These are phyloP conservation scores for Lamellibrachia satsuma DNA, from an alignment of 2,888 invertebrate genomes.

Conservation along the genomic window DNA sequence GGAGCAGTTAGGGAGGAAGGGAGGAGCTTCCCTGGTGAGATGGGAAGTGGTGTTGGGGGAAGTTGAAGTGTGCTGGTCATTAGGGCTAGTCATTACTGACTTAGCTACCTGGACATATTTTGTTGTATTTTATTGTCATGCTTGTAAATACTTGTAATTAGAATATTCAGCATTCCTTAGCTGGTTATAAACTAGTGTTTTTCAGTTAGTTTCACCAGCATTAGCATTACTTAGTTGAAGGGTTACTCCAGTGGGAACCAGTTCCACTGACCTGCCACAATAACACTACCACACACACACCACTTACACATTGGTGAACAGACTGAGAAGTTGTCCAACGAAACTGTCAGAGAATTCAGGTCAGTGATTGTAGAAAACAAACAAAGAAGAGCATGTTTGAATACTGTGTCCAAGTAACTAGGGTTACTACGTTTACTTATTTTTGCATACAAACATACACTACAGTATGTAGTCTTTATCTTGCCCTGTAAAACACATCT, in stretches of 20 bases:
- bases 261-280: not conserved
- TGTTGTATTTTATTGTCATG: not conserved
- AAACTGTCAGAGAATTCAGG: constrained; percentile 2
- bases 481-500: not conserved
- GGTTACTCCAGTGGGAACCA: not conserved
- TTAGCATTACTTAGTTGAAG: not conserved
- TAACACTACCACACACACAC: not conserved
- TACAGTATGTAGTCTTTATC: not conserved
- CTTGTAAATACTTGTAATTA: constrained; percentile 5
- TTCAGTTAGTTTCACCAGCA: not conserved
- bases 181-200: not conserved
- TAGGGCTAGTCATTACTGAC: not conserved
- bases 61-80: not conserved
- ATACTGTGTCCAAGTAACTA: not conserved
- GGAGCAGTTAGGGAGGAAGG: not conserved
- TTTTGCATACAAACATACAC: not conserved
- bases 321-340: not conserved
- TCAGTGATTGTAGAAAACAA: not conserved
- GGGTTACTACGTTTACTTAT: not conserved
- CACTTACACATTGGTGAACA: not conserved
- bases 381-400: not conserved
- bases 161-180: not conserved
- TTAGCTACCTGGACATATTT: not conserved
- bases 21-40: not conserved
- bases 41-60: not conserved